A percentile compares a stretch with the other conserved stretches of the same genome.
These are phyloP conservation scores for Dendropsophus ebraccatus DNA, from an alignment of 2,113 vertebrate species.

Conservation along the genomic window DNA sequence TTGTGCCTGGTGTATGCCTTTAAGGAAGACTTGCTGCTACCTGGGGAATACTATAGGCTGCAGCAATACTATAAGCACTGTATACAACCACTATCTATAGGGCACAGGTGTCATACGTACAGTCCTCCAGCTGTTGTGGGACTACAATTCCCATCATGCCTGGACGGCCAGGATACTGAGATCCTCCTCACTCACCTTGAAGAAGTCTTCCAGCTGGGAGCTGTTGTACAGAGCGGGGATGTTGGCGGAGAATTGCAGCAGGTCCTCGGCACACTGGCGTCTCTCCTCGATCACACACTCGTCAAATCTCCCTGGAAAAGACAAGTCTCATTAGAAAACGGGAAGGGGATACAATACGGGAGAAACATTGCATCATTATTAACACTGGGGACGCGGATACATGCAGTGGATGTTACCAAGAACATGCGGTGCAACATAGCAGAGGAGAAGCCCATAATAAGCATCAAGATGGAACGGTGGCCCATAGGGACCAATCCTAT, in stretches of 20 bases:
- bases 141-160: no score
- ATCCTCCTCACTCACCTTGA: slow-evolving; percentile 80
- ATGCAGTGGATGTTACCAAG: background rate
- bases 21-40: no score
- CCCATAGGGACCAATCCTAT: background rate
- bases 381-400: background rate
- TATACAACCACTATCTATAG: no score
- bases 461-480: background rate
- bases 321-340: slow-evolving; percentile 44
- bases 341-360: background rate
- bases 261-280: slow-evolving; percentile 94
- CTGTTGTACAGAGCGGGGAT: slow-evolving; percentile 93
- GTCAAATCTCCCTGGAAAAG: slow-evolving; percentile 89
- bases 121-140: no score
- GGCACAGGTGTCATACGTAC: no score
- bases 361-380: background rate
- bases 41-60: no score
- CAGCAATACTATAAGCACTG: no score
- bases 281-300: slow-evolving; percentile 93
- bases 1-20: no score
- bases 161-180: no score
- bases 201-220: slow-evolving; percentile 92
- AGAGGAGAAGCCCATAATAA: no score
- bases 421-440: no score
- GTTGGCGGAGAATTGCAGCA: slow-evolving; percentile 96